Evolutionary conservation across 2,797 vertebrate species (phyloP).

Genomic region (Hypotaenidia okinawae): DNA sequence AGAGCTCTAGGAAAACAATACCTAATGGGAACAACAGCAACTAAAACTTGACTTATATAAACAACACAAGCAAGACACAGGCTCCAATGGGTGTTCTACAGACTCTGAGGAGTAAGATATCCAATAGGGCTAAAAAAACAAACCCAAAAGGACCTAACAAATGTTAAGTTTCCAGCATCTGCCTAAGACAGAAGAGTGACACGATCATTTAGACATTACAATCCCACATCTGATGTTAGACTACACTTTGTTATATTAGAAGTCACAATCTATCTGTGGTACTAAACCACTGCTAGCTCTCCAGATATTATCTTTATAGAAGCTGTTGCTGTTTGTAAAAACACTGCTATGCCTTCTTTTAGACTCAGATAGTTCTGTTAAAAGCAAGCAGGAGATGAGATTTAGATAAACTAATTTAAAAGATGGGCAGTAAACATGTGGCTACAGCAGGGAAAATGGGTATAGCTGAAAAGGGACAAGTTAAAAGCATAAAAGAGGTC

Average conservation of each 20-base stretch:
- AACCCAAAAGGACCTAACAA: not conserved
- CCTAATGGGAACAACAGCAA: slow-evolving; percentile 2
- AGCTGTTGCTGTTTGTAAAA: not conserved
- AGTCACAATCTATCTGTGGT: not conserved
- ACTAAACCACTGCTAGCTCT: not conserved
- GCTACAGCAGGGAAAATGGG: not conserved
- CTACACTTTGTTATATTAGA: not conserved
- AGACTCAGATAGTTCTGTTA: not conserved
- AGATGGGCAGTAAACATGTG: not conserved
- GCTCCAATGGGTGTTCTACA: not conserved
- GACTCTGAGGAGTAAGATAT: not conserved
- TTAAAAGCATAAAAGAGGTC: not conserved
- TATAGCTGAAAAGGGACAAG: not conserved
- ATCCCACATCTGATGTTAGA: not conserved
- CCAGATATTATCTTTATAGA: not conserved
- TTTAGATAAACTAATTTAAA: not conserved
- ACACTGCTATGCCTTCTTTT: not conserved
- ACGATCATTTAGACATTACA: not conserved
- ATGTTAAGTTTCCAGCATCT: not conserved
- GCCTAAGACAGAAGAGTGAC: not conserved
- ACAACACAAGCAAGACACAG: not conserved
- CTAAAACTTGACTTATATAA: not conserved
- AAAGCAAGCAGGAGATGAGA: not conserved
- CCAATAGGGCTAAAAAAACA: not conserved
- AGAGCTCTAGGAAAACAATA: slow-evolving; percentile 12